Evolutionary conservation across 2,797 vertebrate genomes (phyloP).

Genomic region (Poeciliopsis presidionis): DNA sequence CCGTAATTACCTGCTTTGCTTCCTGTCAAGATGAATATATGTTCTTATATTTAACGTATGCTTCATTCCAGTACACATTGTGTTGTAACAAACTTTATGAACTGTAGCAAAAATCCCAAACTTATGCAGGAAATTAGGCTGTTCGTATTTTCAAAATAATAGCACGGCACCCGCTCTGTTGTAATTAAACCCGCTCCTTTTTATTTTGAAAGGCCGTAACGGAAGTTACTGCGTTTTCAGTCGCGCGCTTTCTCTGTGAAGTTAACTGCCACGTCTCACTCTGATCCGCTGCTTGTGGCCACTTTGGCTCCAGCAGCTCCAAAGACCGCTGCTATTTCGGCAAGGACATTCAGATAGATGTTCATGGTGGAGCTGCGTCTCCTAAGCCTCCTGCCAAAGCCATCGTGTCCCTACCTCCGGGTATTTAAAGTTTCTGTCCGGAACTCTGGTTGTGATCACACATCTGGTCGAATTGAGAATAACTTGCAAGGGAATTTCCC

Average conservation of each 20-base stretch:
- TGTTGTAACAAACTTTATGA: conserved; percentile 51
- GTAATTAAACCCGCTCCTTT: accelerated
- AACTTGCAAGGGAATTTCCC: conserved; percentile 60
- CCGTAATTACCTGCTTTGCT: background rate
- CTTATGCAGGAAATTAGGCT: background rate
- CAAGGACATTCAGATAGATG: background rate
- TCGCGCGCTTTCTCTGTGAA: conserved; percentile 3
- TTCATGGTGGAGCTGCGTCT: background rate
- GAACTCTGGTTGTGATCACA: conserved; percentile 38
- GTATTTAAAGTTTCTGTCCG: conserved; percentile 48
- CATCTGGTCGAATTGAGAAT: conserved; percentile 38
- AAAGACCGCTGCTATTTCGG: conserved; percentile 9
- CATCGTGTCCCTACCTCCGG: background rate
- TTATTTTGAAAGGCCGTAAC: conserved; percentile 39
- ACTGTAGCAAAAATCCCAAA: background rate
- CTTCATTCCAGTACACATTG: conserved; percentile 35
- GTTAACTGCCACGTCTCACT: conserved; percentile 90
- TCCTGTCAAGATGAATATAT: background rate
- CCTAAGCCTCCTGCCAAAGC: background rate
- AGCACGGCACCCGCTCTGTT: background rate
- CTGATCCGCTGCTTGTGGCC: conserved; percentile 37
- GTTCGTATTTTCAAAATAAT: background rate
- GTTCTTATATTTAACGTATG: conserved; percentile 11
- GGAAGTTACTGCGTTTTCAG: background rate
- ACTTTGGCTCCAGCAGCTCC: conserved; percentile 16